These are phyloP conservation scores for Microtus oregoni DNA, from an alignment of 2,113 vertebrate genomes.

Conservation along the genomic window DNA sequence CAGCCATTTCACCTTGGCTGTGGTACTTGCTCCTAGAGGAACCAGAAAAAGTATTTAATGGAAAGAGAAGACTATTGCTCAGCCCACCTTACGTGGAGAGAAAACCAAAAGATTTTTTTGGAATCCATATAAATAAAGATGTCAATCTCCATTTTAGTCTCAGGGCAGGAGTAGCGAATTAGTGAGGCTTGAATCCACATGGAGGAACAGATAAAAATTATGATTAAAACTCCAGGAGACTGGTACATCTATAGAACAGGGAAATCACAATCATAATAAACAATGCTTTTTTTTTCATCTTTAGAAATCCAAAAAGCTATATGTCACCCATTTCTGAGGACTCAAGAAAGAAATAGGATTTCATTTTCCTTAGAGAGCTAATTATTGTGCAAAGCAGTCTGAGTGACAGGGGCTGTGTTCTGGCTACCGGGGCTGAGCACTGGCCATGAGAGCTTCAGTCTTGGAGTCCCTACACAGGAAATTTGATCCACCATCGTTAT, in stretches of 20 bases:
- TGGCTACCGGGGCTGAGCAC: neutral
- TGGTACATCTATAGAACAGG: neutral
- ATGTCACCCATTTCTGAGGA: constrained; percentile 14
- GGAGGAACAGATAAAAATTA: neutral
- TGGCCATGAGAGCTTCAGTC: neutral
- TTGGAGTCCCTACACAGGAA: neutral
- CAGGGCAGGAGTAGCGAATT: neutral
- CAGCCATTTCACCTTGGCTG: constrained; percentile 15
- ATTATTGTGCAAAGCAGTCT: neutral
- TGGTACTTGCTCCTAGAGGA: constrained; percentile 36
- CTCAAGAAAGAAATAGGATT: neutral
- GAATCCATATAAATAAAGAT: neutral
- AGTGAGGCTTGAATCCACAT: neutral
- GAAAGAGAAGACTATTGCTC: constrained; percentile 36
- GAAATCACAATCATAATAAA: neutral
- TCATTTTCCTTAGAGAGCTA: neutral
- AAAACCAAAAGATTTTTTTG: constrained; percentile 11
- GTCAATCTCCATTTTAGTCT: neutral
- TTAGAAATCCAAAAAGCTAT: constrained; percentile 19
- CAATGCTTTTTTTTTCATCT: neutral
- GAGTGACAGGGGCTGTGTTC: neutral
- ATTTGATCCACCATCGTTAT: neutral
- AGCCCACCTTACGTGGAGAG: neutral
- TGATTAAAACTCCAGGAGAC: neutral
- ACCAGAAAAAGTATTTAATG: constrained; percentile 33